Evolutionary conservation across 2,113 vertebrate genomes (phyloP), one percentile per base, ranked within the genome.

Genomic region (Gopherus flavomarginatus): DNA sequence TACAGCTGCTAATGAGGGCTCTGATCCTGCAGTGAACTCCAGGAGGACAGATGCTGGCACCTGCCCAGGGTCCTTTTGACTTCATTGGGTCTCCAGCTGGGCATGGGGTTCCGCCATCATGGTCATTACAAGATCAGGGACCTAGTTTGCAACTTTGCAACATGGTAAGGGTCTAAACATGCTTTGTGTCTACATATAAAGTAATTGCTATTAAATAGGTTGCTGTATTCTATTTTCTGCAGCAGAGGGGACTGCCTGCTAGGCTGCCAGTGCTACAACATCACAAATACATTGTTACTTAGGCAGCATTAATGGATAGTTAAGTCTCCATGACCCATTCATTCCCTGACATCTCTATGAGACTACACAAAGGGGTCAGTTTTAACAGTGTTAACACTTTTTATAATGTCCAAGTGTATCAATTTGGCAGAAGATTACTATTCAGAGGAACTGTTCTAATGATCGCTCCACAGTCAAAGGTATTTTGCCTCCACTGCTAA

Each of bases 401-500:
- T 59, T 49, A 6, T 93, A 69, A 17, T 84, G 90, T 92, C 81
- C 93, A 0, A 62, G 29, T 65, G 2, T 59, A 93, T 95, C 88
- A 89, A 8, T 89, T 82, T 92, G 93, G 75, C 94, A 86, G 88
- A 77, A 90, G 69, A 82, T 95, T 89, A 49, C 2, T 11, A 19
- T 91, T 90, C 42, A 82, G 82, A 87, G 59, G 87, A 94, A 84
- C 54, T 14, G 2, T 62, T 72, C n/a, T 93, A 82, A 87, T 90
- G 77, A 14, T 89, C 17, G 44, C 93, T 59, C 90, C 49, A 29
- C 87, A 79, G 90, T 95, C 52, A 59, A 22, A 90, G 42, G 88
- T 27, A 11, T 90, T 86, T 91, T 92, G 69, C 52, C 86, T 91
- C 59, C 81, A 27, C 87, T 90, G 47, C 93, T 95, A 90, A 94